Percentiles rank a stretch among this genome's conserved stretches.
These are phyloP conservation scores for Philotrypesis tridentata DNA, from an alignment of 1,140 invertebrate species.

Conservation along the genomic window DNA sequence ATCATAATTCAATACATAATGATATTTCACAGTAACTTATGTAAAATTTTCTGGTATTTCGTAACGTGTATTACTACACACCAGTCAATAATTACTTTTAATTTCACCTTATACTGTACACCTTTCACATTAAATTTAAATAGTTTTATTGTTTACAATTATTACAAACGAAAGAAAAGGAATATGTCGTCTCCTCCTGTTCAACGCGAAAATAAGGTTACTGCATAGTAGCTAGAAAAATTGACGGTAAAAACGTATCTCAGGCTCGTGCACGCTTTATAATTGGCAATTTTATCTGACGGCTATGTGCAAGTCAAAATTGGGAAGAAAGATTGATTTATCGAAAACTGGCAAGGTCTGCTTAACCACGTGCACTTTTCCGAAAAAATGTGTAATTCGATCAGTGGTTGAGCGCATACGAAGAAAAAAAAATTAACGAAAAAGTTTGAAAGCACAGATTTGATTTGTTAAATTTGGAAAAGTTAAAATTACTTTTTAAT, in stretches of 20 bases:
- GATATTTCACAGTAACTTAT: background rate
- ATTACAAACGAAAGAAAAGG: background rate
- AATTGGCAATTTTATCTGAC: conserved; percentile 7
- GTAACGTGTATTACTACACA: background rate
- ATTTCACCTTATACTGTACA: background rate
- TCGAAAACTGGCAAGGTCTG: conserved; percentile 16
- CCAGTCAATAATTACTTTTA: background rate
- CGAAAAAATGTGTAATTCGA: background rate
- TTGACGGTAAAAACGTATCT: background rate
- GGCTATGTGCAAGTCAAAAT: background rate
- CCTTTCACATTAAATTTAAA: background rate
- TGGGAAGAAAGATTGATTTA: conserved; percentile 6
- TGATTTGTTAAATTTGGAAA: background rate
- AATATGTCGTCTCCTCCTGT: background rate
- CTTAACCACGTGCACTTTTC: background rate
- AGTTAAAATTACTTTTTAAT: background rate
- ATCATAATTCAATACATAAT: background rate
- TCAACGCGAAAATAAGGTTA: background rate
- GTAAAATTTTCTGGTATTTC: background rate
- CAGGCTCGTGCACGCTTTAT: background rate
- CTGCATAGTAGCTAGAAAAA: background rate
- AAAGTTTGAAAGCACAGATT: background rate
- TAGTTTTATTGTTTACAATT: background rate
- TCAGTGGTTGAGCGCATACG: background rate
- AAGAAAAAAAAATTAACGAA: background rate